Evolutionary conservation across 2,797 vertebrate genomes (phyloP), one percentile per base, ranked within the genome.

Genomic region (Diceros bicornis): DNA sequence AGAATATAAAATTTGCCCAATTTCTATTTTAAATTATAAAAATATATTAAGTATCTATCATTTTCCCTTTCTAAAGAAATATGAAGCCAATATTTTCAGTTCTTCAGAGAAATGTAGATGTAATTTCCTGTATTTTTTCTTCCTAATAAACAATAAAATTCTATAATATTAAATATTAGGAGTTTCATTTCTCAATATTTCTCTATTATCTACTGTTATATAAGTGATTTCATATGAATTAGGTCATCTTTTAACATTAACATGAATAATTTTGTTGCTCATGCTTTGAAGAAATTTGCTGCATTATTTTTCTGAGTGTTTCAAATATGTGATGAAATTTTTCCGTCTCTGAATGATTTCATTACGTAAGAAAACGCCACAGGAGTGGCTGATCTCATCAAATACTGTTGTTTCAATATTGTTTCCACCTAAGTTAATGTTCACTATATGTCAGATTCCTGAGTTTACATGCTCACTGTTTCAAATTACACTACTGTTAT

Each of bases 241-340:
- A 21, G 2, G 7, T 44, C 77, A 94, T 83, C 12, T 55, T 55
- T 96, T 87, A 81, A 8, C 17, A 88, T 87, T 66, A 47, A 59
- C 59, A 34, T 17, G 4, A 91, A 64, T 62, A 82, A 12, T 72
- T 89, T 82, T 89, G 6, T 72, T 89, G 86, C 81, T 92, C 0
- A 50, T 34, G 2, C 25, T 91, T 92, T 69, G 18, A 92, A 92
- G 10, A 78, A 75, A 57, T 8, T 44, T 32, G 2, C 18, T 77
- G 93, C 20, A 29, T 84, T 90, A 32, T 78, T 74, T 94, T 86
- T 62, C 21, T 91, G 29, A 64, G 18, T 78, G 8, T 84, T 81
- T 90, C 25, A 66, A 79, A 3, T 25, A 41, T 2, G n/a, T 91
- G 72, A 25, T 72, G 23, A 84, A n/a, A 41, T 44, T 71, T 91